These are phyloP conservation scores for Colossoma macropomum DNA, from an alignment of 2,113 vertebrate genomes.

Conservation along the genomic window DNA sequence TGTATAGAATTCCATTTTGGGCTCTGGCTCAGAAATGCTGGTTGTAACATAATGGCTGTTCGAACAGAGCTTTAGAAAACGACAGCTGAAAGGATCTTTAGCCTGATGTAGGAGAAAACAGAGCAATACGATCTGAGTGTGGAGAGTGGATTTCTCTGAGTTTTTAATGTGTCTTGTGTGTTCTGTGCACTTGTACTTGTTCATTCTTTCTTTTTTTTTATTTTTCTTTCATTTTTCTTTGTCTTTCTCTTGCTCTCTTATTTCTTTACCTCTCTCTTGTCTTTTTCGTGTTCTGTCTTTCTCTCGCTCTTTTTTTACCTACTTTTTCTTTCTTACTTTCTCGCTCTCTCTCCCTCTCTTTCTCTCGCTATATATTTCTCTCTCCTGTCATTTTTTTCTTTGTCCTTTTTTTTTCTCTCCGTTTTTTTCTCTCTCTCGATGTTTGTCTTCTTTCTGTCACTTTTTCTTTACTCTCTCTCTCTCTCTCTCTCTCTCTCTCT, in stretches of 20 bases:
- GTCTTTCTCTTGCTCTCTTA: too few species aligned
- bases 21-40: background rate
- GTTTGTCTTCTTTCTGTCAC: too few species aligned
- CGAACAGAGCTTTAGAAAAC: background rate
- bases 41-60: background rate
- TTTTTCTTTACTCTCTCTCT: background rate
- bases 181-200: background rate
- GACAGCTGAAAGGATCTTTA: background rate
- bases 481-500: background rate
- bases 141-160: background rate
- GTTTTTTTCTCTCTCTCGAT: background rate
- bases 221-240: too few species aligned
- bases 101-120: background rate
- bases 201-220: too few species aligned
- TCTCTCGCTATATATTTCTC: too few species aligned
- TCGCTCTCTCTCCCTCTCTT: too few species aligned
- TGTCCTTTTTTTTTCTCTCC: background rate
- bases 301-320: too few species aligned
- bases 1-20: background rate
- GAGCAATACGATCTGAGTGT: background rate
- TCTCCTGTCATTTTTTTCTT: too few species aligned
- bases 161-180: background rate
- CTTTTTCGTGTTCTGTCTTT: too few species aligned
- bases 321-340: too few species aligned
- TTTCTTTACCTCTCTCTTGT: too few species aligned